Conservation (phyloP, 2,113 vertebrate species). For the Barbus barbus region DNA sequence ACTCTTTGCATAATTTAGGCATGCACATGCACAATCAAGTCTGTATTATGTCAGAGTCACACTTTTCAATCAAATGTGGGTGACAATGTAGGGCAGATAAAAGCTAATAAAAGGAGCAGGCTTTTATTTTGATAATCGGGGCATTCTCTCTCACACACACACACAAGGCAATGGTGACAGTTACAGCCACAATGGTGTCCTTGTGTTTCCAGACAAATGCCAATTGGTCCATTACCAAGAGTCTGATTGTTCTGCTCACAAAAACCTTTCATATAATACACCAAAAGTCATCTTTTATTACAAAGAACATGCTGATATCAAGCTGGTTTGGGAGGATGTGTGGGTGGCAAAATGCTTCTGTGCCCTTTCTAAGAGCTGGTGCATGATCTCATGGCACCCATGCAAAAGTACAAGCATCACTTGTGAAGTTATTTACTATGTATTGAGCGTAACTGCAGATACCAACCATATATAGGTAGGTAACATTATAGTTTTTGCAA, state of each 20-base stretch:
- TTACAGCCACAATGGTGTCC: constrained; percentile 26
- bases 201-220: constrained; percentile 32
- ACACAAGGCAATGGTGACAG: constrained; percentile 1
- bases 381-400: background rate
- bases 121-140: constrained; percentile 60
- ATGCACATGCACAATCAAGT: background rate
- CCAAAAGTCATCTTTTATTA: constrained; percentile 1
- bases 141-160: constrained; percentile 48
- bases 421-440: background rate
- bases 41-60: background rate
- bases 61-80: constrained; percentile 19
- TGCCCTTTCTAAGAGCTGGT: constrained; percentile 2
- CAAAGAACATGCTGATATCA: constrained; percentile 14
- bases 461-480: background rate
- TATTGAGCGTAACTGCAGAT: background rate
- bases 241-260: constrained; percentile 23
- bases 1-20: background rate
- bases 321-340: background rate
- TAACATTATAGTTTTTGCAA: background rate
- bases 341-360: background rate
- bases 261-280: background rate
- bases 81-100: constrained; percentile 59
- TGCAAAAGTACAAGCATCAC: background rate
- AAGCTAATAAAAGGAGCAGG: constrained; percentile 63
- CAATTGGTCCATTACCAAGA: background rate